Evolutionary conservation across 2,113 vertebrate genomes (phyloP).

Genomic region (Donacobius atricapilla): DNA sequence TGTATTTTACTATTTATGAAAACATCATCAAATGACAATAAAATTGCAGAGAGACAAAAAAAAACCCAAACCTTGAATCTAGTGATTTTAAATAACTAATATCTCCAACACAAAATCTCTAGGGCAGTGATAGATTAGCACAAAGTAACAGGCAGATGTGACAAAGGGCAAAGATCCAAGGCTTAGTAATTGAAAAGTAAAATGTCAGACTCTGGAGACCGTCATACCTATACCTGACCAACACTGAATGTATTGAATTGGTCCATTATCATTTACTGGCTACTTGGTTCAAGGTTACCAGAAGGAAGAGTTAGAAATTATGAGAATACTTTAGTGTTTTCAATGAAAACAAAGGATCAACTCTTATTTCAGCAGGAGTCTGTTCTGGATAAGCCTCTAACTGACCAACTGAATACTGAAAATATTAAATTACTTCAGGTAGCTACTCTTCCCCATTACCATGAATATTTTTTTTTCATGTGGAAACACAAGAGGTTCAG

Average conservation of each 20-base stretch:
- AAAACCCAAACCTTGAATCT: background rate
- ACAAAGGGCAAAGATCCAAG: background rate
- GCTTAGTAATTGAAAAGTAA: background rate
- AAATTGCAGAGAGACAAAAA: background rate
- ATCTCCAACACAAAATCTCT: background rate
- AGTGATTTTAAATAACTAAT: background rate
- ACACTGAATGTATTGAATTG: background rate
- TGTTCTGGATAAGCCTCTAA: background rate
- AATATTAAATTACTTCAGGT: background rate
- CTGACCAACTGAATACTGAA: background rate
- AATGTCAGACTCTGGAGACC: background rate
- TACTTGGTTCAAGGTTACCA: constrained; percentile 22
- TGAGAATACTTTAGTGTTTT: background rate
- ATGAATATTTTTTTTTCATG: no score
- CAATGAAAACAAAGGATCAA: background rate
- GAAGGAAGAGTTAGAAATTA: constrained; percentile 3
- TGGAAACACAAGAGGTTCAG: background rate
- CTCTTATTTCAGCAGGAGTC: background rate
- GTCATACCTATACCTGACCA: background rate
- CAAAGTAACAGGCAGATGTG: background rate
- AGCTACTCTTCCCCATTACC: background rate
- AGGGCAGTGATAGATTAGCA: background rate
- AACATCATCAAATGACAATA: background rate
- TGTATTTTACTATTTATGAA: background rate
- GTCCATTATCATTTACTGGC: background rate